A percentile compares a stretch with the other conserved stretches of the same genome.
Conservation (phyloP, 2,113 vertebrate genomes). For the Ibidorhyncha struthersii region DNA sequence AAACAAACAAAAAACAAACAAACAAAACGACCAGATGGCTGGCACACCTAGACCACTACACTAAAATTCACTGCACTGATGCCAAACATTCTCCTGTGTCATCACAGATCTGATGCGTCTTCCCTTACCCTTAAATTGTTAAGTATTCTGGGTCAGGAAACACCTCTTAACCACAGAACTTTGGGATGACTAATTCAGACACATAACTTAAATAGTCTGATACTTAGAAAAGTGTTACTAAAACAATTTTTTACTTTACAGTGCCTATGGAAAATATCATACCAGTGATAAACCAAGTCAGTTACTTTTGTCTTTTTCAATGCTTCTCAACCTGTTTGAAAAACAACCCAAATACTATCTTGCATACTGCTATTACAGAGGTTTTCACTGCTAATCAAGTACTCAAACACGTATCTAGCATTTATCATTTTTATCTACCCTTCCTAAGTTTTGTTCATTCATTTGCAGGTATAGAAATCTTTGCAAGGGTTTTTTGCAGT, state of each 20-base stretch:
- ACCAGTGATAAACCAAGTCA: neutral
- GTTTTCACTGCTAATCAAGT: neutral
- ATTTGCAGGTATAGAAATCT: neutral
- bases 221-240: neutral
- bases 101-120: neutral
- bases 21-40: neutral
- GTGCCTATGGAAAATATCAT: neutral
- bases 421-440: neutral
- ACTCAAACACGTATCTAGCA: neutral
- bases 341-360: neutral
- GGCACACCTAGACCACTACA: neutral
- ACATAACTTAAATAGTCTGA: neutral
- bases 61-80: neutral
- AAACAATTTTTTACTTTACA: neutral
- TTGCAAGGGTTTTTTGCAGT: neutral
- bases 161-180: slow-evolving; percentile 2
- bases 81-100: neutral
- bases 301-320: neutral
- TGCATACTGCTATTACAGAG: neutral
- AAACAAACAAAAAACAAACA: neutral
- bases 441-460: neutral
- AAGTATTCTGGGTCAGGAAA: neutral
- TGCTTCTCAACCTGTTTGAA: neutral
- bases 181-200: slow-evolving; percentile 1
- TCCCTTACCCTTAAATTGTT: neutral